Evolutionary conservation across 1,140 invertebrate species (phyloP).

Genomic region (Macrobrachium nipponense): DNA sequence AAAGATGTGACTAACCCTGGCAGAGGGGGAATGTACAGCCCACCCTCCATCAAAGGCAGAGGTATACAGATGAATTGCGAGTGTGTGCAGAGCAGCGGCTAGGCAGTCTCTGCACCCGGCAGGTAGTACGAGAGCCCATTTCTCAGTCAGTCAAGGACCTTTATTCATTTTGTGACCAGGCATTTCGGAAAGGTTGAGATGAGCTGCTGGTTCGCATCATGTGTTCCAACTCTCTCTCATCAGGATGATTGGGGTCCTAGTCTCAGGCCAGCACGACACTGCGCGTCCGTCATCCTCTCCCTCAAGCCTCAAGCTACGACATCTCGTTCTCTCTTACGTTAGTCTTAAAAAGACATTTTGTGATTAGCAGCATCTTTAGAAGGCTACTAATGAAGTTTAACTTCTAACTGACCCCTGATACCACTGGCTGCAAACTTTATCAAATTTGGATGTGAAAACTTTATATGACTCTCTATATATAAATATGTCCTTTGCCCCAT

Average conservation of each 20-base stretch:
- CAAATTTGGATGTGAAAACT: background rate
- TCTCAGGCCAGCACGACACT: slow-evolving; percentile 35
- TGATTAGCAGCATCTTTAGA: slow-evolving; percentile 49
- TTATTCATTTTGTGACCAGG: slow-evolving; percentile 33
- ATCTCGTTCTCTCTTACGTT: slow-evolving; percentile 49
- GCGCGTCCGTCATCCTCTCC: slow-evolving; percentile 39
- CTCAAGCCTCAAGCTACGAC: slow-evolving; percentile 49
- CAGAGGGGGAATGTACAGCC: slow-evolving; percentile 14
- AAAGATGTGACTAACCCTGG: slow-evolving; percentile 25
- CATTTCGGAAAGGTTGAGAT: slow-evolving; percentile 32
- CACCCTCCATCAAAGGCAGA: slow-evolving; percentile 37
- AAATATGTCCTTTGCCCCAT: no score
- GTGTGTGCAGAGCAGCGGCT: slow-evolving; percentile 25
- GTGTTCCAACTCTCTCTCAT: slow-evolving; percentile 29
- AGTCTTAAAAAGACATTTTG: slow-evolving; percentile 44
- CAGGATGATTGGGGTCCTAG: slow-evolving; percentile 21
- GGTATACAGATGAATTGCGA: slow-evolving; percentile 12
- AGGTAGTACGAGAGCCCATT: slow-evolving; percentile 10
- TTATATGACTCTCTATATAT: no score
- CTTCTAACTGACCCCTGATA: slow-evolving; percentile 17
- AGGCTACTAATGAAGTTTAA: slow-evolving; percentile 34
- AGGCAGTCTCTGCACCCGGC: slow-evolving; percentile 15
- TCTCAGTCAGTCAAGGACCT: slow-evolving; percentile 20
- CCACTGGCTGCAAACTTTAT: slow-evolving; percentile 45
- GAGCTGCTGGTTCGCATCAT: slow-evolving; percentile 15